phyloP scores from a whole-genome alignment of 64 coral and sea anemone genomes.

The Porites lutea region DNA sequence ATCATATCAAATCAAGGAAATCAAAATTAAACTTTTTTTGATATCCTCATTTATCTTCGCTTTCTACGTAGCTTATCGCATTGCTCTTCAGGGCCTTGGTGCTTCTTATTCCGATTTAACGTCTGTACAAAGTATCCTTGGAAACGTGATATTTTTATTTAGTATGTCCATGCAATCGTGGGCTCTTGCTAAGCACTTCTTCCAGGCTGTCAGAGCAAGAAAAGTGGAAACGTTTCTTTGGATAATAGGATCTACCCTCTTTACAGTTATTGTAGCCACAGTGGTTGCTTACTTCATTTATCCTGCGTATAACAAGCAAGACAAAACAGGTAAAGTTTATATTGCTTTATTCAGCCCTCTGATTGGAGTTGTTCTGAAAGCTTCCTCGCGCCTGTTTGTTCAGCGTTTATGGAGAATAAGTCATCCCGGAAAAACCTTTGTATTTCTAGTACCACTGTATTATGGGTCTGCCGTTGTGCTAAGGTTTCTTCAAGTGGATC shows the following conservation, averaged over 20 bases:
- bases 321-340: too few relatives aligned
- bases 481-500: background rate
- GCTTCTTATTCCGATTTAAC: background rate
- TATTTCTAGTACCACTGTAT: background rate
- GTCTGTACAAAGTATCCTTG: background rate
- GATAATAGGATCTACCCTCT: too few relatives aligned
- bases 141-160: background rate
- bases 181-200: background rate
- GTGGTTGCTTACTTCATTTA: too few relatives aligned
- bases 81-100: background rate
- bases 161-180: background rate
- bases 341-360: too few relatives aligned
- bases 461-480: background rate
- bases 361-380: too few relatives aligned
- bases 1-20: background rate
- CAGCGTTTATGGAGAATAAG: too few relatives aligned
- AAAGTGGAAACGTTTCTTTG: too few relatives aligned
- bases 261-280: background rate
- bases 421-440: too few relatives aligned
- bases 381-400: too few relatives aligned
- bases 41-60: background rate
- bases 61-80: background rate
- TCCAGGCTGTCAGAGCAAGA: background rate
- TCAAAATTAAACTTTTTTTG: background rate
- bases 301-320: too few relatives aligned